Evolutionary conservation across 2,797 vertebrate genomes (phyloP).

Genomic region (Synaphobranchus kaupii): DNA sequence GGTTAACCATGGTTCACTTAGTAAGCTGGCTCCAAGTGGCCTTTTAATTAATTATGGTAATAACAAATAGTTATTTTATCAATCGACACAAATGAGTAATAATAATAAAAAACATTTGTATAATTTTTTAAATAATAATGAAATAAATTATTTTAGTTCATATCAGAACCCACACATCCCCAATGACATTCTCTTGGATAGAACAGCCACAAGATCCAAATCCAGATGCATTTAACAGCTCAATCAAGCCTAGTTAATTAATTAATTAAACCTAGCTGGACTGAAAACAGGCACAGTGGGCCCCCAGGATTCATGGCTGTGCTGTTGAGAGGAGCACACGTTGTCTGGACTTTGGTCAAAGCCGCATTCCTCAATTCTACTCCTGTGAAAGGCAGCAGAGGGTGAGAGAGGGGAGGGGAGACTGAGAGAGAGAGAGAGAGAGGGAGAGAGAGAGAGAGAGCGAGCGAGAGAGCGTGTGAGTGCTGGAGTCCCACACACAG

Average conservation of each 20-base stretch:
- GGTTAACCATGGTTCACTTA: too few relatives aligned
- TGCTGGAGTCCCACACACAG: slow-evolving; percentile 65
- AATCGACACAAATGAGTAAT: background rate
- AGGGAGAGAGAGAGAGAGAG: slow-evolving; percentile 60
- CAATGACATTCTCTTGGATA: background rate
- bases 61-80: background rate
- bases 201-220: background rate
- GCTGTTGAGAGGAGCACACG: slow-evolving; percentile 60
- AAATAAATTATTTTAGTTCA: background rate
- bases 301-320: slow-evolving; percentile 55
- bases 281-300: background rate
- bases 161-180: background rate
- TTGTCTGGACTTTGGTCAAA: slow-evolving; percentile 78
- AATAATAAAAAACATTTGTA: background rate
- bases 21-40: background rate
- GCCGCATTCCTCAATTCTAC: slow-evolving; percentile 74
- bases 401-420: slow-evolving; percentile 42
- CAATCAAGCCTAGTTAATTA: slow-evolving; percentile 7
- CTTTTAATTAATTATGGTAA: background rate
- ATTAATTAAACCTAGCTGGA: background rate
- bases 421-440: slow-evolving; percentile 22
- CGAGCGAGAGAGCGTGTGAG: slow-evolving; percentile 46
- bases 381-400: slow-evolving; percentile 68
- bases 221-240: background rate
- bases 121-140: background rate